Percentiles rank a stretch among this genome's conserved stretches.
These are phyloP conservation scores for Lepus europaeus DNA, from an alignment of 2,113 vertebrate genomes.

Conservation along the genomic window DNA sequence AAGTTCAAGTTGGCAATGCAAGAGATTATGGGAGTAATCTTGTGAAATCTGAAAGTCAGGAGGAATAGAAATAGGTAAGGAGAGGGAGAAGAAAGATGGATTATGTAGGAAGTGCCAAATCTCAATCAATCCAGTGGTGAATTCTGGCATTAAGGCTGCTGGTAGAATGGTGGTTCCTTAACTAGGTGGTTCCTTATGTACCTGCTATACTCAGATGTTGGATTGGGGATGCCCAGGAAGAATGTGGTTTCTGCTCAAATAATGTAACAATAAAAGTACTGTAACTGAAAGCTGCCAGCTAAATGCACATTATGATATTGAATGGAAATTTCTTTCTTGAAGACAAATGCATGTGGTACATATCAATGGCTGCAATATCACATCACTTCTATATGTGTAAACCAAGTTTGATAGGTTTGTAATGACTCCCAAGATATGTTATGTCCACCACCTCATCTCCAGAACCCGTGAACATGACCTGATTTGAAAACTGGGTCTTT, in stretches of 20 bases:
- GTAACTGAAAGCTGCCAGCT: neutral
- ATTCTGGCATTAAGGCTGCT: neutral
- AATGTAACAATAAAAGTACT: neutral
- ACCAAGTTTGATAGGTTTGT: neutral
- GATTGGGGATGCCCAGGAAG: neutral
- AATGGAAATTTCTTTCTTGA: neutral
- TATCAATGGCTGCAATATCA: neutral
- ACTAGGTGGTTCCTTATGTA: neutral
- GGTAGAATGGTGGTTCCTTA: neutral
- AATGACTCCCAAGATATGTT: neutral
- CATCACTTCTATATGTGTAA: neutral
- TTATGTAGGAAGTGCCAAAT: neutral
- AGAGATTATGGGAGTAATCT: neutral
- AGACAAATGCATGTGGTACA: neutral
- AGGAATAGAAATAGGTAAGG: neutral
- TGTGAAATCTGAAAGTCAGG: neutral
- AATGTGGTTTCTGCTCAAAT: neutral
- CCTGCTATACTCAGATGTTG: neutral
- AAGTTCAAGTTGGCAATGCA: neutral
- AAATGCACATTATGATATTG: neutral
- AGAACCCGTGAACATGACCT: neutral
- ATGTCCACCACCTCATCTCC: neutral
- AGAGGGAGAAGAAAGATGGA: neutral
- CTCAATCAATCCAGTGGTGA: neutral
- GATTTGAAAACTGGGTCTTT: neutral